Conservation (phyloP, 2,888 invertebrate species). For the Amphipoea lucens region DNA sequence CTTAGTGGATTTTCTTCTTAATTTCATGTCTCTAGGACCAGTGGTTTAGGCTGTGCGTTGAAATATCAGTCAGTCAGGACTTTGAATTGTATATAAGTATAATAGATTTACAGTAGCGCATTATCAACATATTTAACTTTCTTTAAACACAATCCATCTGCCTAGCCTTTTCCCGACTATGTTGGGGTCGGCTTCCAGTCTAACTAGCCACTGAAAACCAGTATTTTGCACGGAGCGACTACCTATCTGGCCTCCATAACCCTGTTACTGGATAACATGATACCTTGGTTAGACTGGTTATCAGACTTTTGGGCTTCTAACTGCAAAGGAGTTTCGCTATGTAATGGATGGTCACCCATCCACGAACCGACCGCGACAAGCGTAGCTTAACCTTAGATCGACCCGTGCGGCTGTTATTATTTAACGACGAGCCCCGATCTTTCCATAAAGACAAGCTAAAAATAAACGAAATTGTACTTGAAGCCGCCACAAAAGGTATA, state of each 20-base stretch:
- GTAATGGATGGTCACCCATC: background rate
- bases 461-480: conserved; percentile 2
- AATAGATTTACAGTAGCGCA: background rate
- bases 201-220: background rate
- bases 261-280: background rate
- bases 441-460: background rate
- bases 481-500: conserved; percentile 17
- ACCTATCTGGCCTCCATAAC: background rate
- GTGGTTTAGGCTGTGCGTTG: too few relatives aligned
- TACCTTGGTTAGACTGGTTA: background rate
- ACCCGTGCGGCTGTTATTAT: background rate
- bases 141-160: background rate
- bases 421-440: background rate
- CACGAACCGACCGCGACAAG: background rate
- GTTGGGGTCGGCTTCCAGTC: background rate
- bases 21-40: too few relatives aligned
- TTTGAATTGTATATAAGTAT: too few relatives aligned
- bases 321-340: background rate
- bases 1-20: too few relatives aligned
- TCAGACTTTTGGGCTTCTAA: background rate
- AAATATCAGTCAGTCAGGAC: too few relatives aligned
- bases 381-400: background rate
- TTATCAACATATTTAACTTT: conserved; percentile 1
- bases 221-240: background rate
- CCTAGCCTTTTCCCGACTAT: background rate